Evolutionary conservation across 2,113 vertebrate species (phyloP).

Genomic region (Sinocyclocheilus anshuiensis): DNA sequence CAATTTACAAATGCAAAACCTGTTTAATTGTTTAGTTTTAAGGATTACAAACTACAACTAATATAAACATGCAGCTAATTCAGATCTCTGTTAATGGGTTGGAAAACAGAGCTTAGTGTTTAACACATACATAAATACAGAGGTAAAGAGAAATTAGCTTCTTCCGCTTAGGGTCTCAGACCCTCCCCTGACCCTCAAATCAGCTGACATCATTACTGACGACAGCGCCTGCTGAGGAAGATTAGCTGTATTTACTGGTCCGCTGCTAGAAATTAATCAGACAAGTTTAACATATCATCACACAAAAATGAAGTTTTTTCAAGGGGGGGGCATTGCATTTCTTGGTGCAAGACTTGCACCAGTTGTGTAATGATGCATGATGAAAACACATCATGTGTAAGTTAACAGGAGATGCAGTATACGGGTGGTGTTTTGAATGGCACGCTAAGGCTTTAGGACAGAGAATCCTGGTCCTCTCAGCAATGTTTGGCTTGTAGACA

Average conservation of each 20-base stretch:
- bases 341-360: background rate
- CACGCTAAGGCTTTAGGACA: background rate
- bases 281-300: constrained; percentile 3
- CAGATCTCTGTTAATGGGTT: no score
- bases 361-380: background rate
- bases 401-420: background rate
- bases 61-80: no score
- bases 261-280: constrained; percentile 1
- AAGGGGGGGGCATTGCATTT: no score
- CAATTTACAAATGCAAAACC: no score
- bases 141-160: background rate
- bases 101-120: no score
- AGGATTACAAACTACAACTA: no score
- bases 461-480: constrained; percentile 18
- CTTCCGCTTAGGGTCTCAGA: background rate
- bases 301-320: no score
- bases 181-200: background rate
- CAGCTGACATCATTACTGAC: constrained; percentile 37
- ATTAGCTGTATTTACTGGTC: constrained; percentile 36
- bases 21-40: no score
- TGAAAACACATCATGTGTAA: background rate
- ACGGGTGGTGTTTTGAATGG: background rate
- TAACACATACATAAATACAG: no score
- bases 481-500: constrained; percentile 38
- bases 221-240: constrained; percentile 13